Percentiles rank a stretch among this genome's conserved stretches.
These are phyloP conservation scores for Poeciliopsis turneri DNA, from an alignment of 2,797 vertebrate species.

Conservation along the genomic window DNA sequence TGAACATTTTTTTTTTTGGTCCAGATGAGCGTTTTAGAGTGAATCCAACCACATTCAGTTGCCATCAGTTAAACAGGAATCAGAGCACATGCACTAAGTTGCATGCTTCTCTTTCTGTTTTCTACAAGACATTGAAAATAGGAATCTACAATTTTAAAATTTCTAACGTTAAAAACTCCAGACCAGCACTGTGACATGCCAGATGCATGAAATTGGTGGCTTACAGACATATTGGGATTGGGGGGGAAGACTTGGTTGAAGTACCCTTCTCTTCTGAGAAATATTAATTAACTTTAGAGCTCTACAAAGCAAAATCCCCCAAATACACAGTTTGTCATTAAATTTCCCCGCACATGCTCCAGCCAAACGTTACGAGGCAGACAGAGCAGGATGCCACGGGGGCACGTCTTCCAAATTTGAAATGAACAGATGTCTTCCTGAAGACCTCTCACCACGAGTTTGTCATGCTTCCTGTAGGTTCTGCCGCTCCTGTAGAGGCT, in stretches of 20 bases:
- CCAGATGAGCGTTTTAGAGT: not conserved
- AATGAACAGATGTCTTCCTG: constrained; percentile 18
- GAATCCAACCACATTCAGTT: not conserved
- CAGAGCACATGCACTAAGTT: not conserved
- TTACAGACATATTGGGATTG: not conserved
- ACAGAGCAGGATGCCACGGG: constrained; percentile 8
- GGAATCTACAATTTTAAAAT: not conserved
- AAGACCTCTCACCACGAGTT: constrained; percentile 13
- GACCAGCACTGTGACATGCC: not conserved
- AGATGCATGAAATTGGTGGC: not conserved
- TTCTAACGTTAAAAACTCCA: not conserved
- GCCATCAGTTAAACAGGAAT: not conserved
- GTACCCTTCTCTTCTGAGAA: not conserved
- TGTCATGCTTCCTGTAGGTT: constrained; percentile 11
- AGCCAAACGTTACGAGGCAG: constrained; percentile 4
- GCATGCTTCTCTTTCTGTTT: not conserved
- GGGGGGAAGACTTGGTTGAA: not conserved
- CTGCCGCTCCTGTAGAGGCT: constrained; percentile 26
- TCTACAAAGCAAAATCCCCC: constrained; percentile 13
- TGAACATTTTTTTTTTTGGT: not conserved
- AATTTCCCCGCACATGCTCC: constrained; percentile 17
- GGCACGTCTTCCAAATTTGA: constrained; percentile 20
- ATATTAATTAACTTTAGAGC: not conserved
- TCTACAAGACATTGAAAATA: not conserved
- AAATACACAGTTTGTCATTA: constrained; percentile 11